A percentile compares a stretch with the other conserved stretches of the same genome.
Evolutionary conservation across 2,888 invertebrate genomes (phyloP).

Genomic region (Caenorhabditis sp.): DNA sequence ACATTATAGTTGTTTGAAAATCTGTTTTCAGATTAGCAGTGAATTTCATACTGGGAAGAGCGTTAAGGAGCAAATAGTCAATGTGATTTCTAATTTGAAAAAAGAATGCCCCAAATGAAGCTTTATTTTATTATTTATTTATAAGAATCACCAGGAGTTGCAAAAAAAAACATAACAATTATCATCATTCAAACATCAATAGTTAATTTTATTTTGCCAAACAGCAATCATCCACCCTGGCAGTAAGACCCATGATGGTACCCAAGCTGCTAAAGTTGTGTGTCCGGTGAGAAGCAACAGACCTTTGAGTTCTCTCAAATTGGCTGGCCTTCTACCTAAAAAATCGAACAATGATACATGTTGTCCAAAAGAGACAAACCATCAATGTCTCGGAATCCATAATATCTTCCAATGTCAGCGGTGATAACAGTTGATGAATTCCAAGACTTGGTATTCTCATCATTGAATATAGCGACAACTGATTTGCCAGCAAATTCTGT

Average conservation of each 20-base stretch:
- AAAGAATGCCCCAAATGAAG: too few species aligned
- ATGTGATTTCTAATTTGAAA: too few species aligned
- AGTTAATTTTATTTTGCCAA: slow-evolving; percentile 41
- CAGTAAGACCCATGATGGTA: slow-evolving; percentile 34
- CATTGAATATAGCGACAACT: slow-evolving; percentile 30
- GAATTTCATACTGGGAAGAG: too few species aligned
- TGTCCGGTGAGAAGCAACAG: slow-evolving; percentile 35
- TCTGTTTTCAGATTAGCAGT: too few species aligned
- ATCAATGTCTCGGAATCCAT: slow-evolving; percentile 37
- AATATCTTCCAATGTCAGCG: slow-evolving; percentile 40
- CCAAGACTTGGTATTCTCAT: slow-evolving; percentile 18
- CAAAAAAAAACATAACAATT: too few species aligned
- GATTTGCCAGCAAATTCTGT: slow-evolving; percentile 45
- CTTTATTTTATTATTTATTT: too few species aligned
- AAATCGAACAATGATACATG: too few species aligned
- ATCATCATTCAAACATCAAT: slow-evolving; percentile 3
- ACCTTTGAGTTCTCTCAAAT: slow-evolving; percentile 37
- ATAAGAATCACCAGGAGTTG: too few species aligned
- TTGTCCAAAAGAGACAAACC: slow-evolving; percentile 15
- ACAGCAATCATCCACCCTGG: slow-evolving; percentile 47
- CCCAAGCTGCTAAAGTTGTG: slow-evolving; percentile 29
- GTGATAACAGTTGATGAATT: slow-evolving; percentile 36
- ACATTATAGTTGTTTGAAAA: too few species aligned
- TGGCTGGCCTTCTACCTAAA: slow-evolving; percentile 41
- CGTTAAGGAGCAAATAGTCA: too few species aligned